Conservation (phyloP, 1,140 invertebrate species). For the Dryas iulia region DNA sequence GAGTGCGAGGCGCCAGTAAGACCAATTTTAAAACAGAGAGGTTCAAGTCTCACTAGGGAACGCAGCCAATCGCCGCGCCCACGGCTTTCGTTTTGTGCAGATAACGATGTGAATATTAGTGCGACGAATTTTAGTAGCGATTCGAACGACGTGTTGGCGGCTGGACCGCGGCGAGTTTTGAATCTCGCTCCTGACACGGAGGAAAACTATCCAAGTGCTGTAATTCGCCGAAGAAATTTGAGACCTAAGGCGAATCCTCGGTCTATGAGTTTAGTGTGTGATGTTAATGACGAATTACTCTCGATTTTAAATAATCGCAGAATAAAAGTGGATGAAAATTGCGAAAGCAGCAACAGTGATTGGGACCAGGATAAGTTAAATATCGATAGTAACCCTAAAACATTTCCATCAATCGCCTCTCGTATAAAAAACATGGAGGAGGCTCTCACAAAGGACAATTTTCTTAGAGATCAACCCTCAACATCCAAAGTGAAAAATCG, state of each 20-base stretch:
- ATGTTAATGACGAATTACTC: slow-evolving; percentile 75
- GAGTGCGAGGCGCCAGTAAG: slow-evolving; percentile 78
- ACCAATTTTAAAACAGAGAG: slow-evolving; percentile 81
- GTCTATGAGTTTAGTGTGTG: slow-evolving; percentile 73
- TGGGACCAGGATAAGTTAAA: slow-evolving; percentile 43
- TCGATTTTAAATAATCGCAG: slow-evolving; percentile 73
- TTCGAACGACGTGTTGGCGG: slow-evolving; percentile 65
- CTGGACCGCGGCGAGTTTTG: slow-evolving; percentile 63
- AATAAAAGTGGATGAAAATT: slow-evolving; percentile 72
- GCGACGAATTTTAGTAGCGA: slow-evolving; percentile 70
- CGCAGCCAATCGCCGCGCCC: slow-evolving; percentile 80
- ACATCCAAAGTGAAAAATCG: slow-evolving; percentile 72
- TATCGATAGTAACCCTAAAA: slow-evolving; percentile 45
- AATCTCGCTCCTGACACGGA: slow-evolving; percentile 58
- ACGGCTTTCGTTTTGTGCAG: slow-evolving; percentile 81
- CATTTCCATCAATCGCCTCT: slow-evolving; percentile 77
- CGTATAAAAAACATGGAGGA: slow-evolving; percentile 78
- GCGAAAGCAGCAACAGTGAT: slow-evolving; percentile 54
- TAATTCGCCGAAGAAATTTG: slow-evolving; percentile 74
- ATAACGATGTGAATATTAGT: slow-evolving; percentile 71
- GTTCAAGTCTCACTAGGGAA: slow-evolving; percentile 78
- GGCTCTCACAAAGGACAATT: slow-evolving; percentile 66
- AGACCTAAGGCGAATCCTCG: slow-evolving; percentile 68
- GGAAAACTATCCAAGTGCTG: slow-evolving; percentile 67
- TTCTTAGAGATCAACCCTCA: slow-evolving; percentile 50